Evolutionary conservation across 1,140 invertebrate genomes (phyloP).

Genomic region (Pantala flavescens): DNA sequence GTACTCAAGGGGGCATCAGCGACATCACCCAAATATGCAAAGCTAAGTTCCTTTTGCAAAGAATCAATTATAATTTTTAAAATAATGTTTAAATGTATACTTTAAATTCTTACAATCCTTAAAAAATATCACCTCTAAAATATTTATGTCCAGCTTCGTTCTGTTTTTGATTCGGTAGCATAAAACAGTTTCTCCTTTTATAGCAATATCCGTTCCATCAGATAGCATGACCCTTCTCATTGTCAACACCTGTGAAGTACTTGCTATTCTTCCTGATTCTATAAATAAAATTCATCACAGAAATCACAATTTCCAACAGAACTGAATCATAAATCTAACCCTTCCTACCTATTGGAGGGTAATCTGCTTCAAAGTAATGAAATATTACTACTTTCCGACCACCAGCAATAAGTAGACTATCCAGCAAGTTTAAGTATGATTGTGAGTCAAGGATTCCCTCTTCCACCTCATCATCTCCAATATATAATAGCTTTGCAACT

Average conservation of each 20-base stretch:
- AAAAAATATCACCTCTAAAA: conserved; percentile 32
- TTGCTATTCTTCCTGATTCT: conserved; percentile 43
- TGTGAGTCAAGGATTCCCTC: conserved; percentile 53
- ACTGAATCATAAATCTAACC: no score
- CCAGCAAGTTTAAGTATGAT: conserved; percentile 44
- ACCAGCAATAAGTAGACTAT: conserved; percentile 38
- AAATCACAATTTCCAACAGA: neutral
- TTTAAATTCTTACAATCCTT: conserved; percentile 1
- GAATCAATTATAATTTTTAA: neutral
- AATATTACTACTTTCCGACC: conserved; percentile 40
- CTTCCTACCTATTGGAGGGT: conserved; percentile 36
- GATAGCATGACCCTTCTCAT: conserved; percentile 40
- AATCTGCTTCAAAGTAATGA: conserved; percentile 38
- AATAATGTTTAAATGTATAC: neutral
- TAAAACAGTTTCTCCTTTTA: conserved; percentile 42
- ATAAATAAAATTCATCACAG: conserved; percentile 21
- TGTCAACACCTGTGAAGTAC: conserved; percentile 29
- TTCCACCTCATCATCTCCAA: conserved; percentile 43
- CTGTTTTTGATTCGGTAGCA: conserved; percentile 40
- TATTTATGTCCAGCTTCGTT: conserved; percentile 38
- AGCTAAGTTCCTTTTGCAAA: conserved; percentile 29
- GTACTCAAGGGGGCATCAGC: conserved; percentile 29
- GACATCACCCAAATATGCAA: conserved; percentile 34
- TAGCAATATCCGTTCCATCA: conserved; percentile 35
- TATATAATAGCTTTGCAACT: conserved; percentile 44